Evolutionary conservation across 2,113 vertebrate species (phyloP).

Genomic region (Microcebus tavaratra): DNA sequence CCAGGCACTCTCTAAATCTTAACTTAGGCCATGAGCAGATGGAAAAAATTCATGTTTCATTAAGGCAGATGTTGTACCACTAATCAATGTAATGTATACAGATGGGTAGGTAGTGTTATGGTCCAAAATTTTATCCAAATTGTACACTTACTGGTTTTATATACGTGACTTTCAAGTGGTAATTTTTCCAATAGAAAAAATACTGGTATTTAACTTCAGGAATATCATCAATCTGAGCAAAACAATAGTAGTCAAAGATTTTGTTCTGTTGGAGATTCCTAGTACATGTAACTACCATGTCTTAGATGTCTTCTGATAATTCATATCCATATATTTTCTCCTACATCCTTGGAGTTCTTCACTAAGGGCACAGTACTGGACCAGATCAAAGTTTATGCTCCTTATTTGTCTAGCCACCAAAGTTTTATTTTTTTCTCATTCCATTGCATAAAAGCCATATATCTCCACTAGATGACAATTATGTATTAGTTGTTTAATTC

Average conservation of each 20-base stretch:
- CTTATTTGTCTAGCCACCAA: background rate
- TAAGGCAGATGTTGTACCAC: background rate
- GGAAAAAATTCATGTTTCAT: background rate
- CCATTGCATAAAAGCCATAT: background rate
- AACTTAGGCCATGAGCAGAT: background rate
- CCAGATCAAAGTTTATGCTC: background rate
- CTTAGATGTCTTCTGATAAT: background rate
- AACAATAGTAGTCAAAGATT: background rate
- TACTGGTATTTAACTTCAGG: background rate
- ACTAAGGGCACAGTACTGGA: background rate
- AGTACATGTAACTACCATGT: too few species aligned
- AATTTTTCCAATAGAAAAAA: background rate
- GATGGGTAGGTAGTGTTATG: background rate
- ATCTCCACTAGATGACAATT: background rate
- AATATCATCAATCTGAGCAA: background rate
- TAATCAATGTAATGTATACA: background rate
- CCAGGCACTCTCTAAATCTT: background rate
- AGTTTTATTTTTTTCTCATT: background rate
- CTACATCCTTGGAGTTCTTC: background rate
- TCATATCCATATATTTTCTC: rapidly evolving
- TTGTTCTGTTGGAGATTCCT: background rate
- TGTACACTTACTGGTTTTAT: background rate
- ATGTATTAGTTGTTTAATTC: background rate
- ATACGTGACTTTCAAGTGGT: background rate
- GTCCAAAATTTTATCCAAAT: background rate